A percentile compares a stretch with the other conserved stretches of the same genome.
Conservation (phyloP, 1,140 invertebrate genomes). For the Amyelois transitella region DNA sequence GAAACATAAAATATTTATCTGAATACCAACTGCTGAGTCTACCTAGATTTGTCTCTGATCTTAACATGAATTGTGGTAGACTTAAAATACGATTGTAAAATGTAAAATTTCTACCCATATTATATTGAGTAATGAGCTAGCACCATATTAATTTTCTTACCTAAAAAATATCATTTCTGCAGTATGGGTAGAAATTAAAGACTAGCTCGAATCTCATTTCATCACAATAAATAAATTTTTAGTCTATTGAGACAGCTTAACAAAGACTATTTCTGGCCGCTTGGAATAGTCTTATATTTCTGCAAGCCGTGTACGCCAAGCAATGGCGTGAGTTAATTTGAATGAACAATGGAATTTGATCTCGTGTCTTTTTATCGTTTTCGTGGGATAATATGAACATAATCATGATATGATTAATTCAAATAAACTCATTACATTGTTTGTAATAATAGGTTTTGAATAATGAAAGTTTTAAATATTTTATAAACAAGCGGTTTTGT, state of each 20-base stretch:
- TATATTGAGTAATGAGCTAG: conserved; percentile 50
- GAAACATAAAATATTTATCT: conserved; percentile 72
- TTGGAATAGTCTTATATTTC: conserved; percentile 49
- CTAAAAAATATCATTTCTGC: conserved; percentile 29
- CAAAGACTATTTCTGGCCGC: conserved; percentile 53
- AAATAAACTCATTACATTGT: conserved; percentile 13
- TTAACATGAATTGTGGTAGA: conserved; percentile 71
- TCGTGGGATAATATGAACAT: conserved; percentile 3
- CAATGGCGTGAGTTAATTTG: conserved; percentile 1
- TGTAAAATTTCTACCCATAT: conserved; percentile 47
- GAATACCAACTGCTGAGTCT: conserved; percentile 59
- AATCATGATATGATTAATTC: background rate
- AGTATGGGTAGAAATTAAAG: conserved; percentile 49
- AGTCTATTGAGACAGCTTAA: conserved; percentile 30
- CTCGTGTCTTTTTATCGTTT: conserved; percentile 4
- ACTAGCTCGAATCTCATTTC: conserved; percentile 41
- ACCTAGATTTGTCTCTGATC: conserved; percentile 66
- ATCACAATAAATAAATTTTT: background rate
- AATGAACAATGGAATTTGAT: conserved; percentile 4
- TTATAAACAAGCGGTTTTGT: conserved; percentile 22
- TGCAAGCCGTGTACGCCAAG: conserved; percentile 37
- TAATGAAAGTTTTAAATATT: conserved; percentile 9
- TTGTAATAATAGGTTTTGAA: conserved; percentile 11
- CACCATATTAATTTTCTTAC: conserved; percentile 42
- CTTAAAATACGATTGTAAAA: conserved; percentile 33